Evolutionary conservation across 1,140 invertebrate genomes (phyloP), one percentile per base, ranked within the genome.

Genomic region (Apolygus lucorum): DNA sequence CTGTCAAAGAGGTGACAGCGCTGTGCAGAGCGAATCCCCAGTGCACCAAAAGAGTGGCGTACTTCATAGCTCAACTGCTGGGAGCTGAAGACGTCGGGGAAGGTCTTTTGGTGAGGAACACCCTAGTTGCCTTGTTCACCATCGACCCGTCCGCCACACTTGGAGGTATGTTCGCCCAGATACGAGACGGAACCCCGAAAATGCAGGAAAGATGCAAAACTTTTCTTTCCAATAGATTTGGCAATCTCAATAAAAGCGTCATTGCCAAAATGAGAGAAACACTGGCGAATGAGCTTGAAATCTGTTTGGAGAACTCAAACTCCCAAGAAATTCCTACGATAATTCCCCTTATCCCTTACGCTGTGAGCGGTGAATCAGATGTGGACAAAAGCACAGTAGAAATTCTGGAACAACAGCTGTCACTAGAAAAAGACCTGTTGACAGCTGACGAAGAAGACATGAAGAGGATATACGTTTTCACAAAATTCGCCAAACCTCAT

Each of bases 71-170:
- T 14, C 54, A 59, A 22, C 54, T 59, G 2, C 54, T 59, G 2
- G 54, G 22, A 22, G 54, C 54, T 21, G 54, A 59, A 59, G 54
- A 59, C 22, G 54, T 59, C 54, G 54, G 54, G 13, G 54, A 59
- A 59, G 54, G 54, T 8, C 22, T 59, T 11, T 59, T 59, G 54
- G 54, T 59, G 2, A 11, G 54, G 4, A 59, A 59, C 54, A 59
- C 54, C 22, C 22, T 59, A 21, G 22, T 59, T 21, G 54, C 54
- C 22, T 24, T 59, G 11, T 59, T 59, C 22, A 59, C 8, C 54
- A 4, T 59, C 11, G 22, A 59, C 22, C 54, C 54, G 4, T 8
- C 54, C 4, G 54, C 54, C 8, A 59, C 54, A 4, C 54, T 59
- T 24, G 11, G 13, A 4, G 54, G 54, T 4, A 59, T 59, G 4